These are phyloP conservation scores for Bembecia ichneumoniformis DNA, from an alignment of 2,888 invertebrate species.

Conservation along the genomic window DNA sequence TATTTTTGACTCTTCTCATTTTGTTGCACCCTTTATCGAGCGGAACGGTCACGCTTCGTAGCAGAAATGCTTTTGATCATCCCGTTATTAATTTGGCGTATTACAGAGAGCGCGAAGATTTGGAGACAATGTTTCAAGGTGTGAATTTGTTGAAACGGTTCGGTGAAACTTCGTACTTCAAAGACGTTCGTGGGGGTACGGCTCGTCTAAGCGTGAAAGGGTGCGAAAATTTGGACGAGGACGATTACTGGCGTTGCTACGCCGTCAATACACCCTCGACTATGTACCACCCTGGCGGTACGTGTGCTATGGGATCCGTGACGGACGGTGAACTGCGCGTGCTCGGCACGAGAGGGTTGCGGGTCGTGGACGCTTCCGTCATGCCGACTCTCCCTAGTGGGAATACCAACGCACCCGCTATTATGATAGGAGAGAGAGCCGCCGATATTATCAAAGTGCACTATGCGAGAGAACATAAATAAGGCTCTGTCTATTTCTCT, in stretches of 20 bases:
- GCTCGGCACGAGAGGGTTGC: conserved; percentile 15
- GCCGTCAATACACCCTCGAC: conserved; percentile 61
- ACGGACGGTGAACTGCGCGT: conserved; percentile 19
- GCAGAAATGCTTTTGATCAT: conserved; percentile 1
- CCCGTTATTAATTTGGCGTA: conserved; percentile 5
- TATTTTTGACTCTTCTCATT: conserved; percentile 5
- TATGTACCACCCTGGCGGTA: conserved; percentile 65
- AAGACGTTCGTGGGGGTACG: conserved; percentile 27
- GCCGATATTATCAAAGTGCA: conserved; percentile 10
- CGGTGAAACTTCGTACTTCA: conserved; percentile 25
- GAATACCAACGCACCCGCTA: conserved; percentile 20
- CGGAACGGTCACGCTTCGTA: conserved; percentile 5
- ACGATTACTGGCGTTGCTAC: conserved; percentile 74
- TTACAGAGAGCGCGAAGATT: conserved; percentile 5
- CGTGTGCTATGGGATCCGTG: conserved; percentile 21
- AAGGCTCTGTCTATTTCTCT: too few relatives aligned
- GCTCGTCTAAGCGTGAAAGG: conserved; percentile 40
- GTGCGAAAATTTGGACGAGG: conserved; percentile 43
- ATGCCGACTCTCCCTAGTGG: conserved; percentile 21
- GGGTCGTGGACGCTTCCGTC: conserved; percentile 24
- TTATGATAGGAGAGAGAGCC: conserved; percentile 23
- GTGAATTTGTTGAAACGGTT: conserved; percentile 34
- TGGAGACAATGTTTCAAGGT: conserved; percentile 25
- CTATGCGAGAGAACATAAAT: not conserved
- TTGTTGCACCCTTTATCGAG: conserved; percentile 6